Base-by-base conservation (phyloP, 2,797 vertebrate species). In the Botia almorhae region DNA sequence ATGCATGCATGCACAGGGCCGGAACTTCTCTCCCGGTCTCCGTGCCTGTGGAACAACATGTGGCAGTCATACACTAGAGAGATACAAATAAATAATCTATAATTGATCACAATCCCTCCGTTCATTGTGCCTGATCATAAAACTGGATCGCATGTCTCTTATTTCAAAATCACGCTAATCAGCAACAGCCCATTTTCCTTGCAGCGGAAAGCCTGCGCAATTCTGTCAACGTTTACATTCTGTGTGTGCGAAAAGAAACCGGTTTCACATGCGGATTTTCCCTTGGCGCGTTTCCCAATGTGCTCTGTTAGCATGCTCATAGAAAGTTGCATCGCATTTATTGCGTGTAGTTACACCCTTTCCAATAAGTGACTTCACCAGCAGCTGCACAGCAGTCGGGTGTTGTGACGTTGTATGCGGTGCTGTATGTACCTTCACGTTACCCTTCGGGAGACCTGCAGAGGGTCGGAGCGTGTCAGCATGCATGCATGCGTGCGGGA, bases 31-130 rank as follows among this genome's bases (percentile, higher is more conserved):
- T 65, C 46, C 17, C 69, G 53, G 21, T 26, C 55, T 69, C 69
- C 10, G 12, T 48, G 69, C 51, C 26, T 61, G 67, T 75, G 78
- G 65, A 74, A 77, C 33, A 78, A 63, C 63, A 78, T 78, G 77
- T 79, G 58, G 56, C 46, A 36, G 63, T 55, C 69, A 29, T 71
- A 69, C 64, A 53, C 68, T 53, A 26, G 43, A 55, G 69, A 53
- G 69, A 71, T 63, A 60, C 77, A 71, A 55, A 71, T 79, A 71
- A 79, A 71, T 71, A 71, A 79, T 23, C 58, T 26, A 13, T 78
- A 78, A 78, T 78, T 70, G 67, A 26, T 78, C 43, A 2, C 67
- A 78, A 78, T 43, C 51, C 64, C 58, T 55, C 26, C 33, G 4
- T 13, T 19, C 51, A 19, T 17, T 64, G 16, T 6, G 29, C 14